Evolutionary conservation across 1,140 invertebrate species (phyloP).

Genomic region (fruit fly (Drosophila melanogaster)): DNA sequence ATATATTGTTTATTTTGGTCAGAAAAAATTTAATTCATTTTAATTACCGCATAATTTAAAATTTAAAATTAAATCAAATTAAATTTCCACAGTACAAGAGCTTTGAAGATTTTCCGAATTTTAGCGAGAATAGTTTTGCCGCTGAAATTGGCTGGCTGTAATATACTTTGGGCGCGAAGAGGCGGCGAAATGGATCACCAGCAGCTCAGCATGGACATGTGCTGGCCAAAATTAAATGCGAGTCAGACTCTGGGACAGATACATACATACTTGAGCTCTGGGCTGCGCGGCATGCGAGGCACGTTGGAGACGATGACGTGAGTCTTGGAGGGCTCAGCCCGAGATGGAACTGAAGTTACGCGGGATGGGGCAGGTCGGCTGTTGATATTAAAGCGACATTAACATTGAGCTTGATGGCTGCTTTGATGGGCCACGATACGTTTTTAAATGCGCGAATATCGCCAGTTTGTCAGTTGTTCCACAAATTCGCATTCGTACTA

Average conservation of each 20-base stretch:
- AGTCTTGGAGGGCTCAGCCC: conserved; percentile 46
- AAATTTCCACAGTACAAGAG: background rate
- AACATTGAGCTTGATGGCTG: conserved; percentile 77
- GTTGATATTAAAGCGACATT: conserved; percentile 74
- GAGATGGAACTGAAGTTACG: conserved; percentile 38
- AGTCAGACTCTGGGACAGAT: conserved; percentile 21
- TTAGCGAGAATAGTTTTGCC: conserved; percentile 14
- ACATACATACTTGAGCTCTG: conserved; percentile 1
- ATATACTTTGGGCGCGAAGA: conserved; percentile 37
- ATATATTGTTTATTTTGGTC: no score
- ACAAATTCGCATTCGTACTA: conserved; percentile 36
- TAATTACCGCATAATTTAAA: no score
- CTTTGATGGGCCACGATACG: conserved; percentile 66
- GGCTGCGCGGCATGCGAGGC: conserved; percentile 59
- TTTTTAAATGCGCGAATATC: conserved; percentile 77
- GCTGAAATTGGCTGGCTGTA: conserved; percentile 28
- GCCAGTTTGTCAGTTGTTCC: conserved; percentile 52
- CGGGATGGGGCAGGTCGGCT: conserved; percentile 9
- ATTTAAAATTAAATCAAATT: no score
- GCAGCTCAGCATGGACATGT: conserved; percentile 41
- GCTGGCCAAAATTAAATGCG: conserved; percentile 56
- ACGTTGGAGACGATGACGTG: conserved; percentile 69
- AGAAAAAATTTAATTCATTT: no score
- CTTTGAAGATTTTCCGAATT: background rate
- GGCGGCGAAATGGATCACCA: conserved; percentile 46